phyloP scores from a whole-genome alignment of 2,888 invertebrate species.

The Chydorus sphaericus region DNA sequence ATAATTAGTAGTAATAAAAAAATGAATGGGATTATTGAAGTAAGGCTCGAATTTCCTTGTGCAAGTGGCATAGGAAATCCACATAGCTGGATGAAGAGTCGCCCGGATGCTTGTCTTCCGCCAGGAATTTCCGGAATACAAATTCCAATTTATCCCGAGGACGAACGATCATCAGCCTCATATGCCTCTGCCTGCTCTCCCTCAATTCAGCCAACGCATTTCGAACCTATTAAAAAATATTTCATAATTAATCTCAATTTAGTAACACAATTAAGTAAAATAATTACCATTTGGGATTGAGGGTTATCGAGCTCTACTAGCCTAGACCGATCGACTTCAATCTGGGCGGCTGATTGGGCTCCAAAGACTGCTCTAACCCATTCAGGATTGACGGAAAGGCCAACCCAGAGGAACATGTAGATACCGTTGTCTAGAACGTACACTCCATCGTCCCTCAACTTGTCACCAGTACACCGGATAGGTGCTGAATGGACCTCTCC shows the following conservation, averaged over 20 bases:
- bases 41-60: conserved; percentile 89
- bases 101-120: conserved; percentile 82
- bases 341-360: conserved; percentile 62
- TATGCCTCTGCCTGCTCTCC: conserved; percentile 17
- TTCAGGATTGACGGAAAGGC: conserved; percentile 55
- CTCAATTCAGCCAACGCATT: not conserved
- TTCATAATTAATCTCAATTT: not conserved
- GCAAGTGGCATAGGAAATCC: conserved; percentile 96
- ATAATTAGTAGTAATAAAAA: too few species aligned
- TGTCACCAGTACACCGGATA: conserved; percentile 73
- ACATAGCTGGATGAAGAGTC: conserved; percentile 72
- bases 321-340: conserved; percentile 62
- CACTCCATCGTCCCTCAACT: conserved; percentile 70
- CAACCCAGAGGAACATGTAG: conserved; percentile 91
- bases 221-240: not conserved
- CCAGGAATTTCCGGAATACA: conserved; percentile 86
- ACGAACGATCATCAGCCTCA: conserved; percentile 75
- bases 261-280: too few species aligned
- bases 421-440: conserved; percentile 92
- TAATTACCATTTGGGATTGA: conserved; percentile 57
- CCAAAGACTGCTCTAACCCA: conserved; percentile 82
- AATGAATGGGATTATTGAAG: too few species aligned
- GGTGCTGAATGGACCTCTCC: too few species aligned
- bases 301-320: conserved; percentile 63
- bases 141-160: conserved; percentile 91